These are phyloP conservation scores for Zaprionus bogoriensis DNA, from an alignment of 2,888 invertebrate genomes.

Conservation along the genomic window DNA sequence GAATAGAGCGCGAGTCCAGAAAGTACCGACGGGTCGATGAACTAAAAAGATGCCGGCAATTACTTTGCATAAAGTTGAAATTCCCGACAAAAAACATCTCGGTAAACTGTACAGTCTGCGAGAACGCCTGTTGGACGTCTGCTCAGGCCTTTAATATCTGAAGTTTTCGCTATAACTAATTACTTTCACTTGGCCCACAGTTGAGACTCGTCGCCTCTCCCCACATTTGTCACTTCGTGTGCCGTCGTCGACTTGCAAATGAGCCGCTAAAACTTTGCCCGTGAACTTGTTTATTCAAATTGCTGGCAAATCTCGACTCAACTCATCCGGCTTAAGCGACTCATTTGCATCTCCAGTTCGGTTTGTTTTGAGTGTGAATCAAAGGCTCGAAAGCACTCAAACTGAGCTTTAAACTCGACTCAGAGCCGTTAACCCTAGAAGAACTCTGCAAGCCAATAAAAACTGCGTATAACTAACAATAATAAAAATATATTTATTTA, in stretches of 20 bases:
- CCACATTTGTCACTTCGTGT: slow-evolving; percentile 29
- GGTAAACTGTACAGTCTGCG: not conserved
- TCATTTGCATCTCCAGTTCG: slow-evolving; percentile 16
- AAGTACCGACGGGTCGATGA: slow-evolving; percentile 49
- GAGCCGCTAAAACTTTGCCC: slow-evolving; percentile 58
- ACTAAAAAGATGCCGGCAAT: slow-evolving; percentile 16
- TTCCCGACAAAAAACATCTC: not conserved
- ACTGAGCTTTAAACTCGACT: slow-evolving; percentile 24
- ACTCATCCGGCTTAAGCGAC: slow-evolving; percentile 1
- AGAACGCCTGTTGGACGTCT: not conserved
- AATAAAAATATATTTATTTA: slow-evolving; percentile 60
- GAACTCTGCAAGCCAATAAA: not conserved
- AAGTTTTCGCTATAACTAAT: slow-evolving; percentile 36
- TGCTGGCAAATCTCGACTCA: slow-evolving; percentile 43
- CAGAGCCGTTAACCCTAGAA: slow-evolving; percentile 51
- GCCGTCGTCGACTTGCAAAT: slow-evolving; percentile 54
- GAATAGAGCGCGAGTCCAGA: slow-evolving; percentile 13
- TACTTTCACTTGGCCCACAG: slow-evolving; percentile 56
- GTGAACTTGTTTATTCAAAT: slow-evolving; percentile 72
- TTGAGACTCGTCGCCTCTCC: slow-evolving; percentile 17
- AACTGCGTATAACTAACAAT: slow-evolving; percentile 21
- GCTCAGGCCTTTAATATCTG: no score
- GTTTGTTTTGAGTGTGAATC: slow-evolving; percentile 33
- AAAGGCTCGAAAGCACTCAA: slow-evolving; percentile 24
- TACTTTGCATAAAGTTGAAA: slow-evolving; percentile 2